Evolutionary conservation across 2,113 vertebrate genomes (phyloP).

Genomic region (Carollia perspicillata): DNA sequence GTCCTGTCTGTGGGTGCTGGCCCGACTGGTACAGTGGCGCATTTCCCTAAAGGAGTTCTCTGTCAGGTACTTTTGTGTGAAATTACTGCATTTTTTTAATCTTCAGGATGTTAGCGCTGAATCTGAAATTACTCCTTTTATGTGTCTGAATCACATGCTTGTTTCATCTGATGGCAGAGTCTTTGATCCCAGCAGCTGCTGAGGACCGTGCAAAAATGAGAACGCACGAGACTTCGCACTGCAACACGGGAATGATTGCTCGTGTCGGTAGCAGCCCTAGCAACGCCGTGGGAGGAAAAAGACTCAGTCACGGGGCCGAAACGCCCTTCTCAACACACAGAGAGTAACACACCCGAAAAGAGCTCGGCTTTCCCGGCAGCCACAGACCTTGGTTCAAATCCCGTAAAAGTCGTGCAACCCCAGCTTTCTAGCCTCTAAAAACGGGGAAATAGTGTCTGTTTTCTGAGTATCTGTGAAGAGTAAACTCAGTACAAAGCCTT

Average conservation of each 20-base stretch:
- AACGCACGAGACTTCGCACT: fast-evolving
- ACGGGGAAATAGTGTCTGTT: too few relatives aligned
- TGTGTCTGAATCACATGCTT: not conserved
- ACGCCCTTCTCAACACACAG: fast-evolving
- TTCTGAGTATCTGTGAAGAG: not conserved
- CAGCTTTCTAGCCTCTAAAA: not conserved
- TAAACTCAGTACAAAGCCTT: not conserved
- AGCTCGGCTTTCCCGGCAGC: not conserved
- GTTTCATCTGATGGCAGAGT: not conserved
- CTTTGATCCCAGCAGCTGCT: not conserved
- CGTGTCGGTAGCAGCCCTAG: not conserved
- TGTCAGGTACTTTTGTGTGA: not conserved
- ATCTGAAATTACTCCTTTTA: not conserved
- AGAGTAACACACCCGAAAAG: too few relatives aligned
- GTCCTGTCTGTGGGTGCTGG: fast-evolving
- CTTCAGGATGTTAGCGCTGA: not conserved
- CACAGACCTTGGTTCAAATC: not conserved
- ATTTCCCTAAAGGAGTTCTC: too few relatives aligned
- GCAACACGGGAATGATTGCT: not conserved
- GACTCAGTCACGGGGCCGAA: fast-evolving
- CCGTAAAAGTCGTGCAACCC: fast-evolving
- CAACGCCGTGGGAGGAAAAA: not conserved
- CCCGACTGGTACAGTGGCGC: fast-evolving
- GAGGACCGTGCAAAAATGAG: fast-evolving
- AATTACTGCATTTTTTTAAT: not conserved